Base-by-base conservation (phyloP, 2,113 vertebrate species). In the Psophia crepitans region DNA sequence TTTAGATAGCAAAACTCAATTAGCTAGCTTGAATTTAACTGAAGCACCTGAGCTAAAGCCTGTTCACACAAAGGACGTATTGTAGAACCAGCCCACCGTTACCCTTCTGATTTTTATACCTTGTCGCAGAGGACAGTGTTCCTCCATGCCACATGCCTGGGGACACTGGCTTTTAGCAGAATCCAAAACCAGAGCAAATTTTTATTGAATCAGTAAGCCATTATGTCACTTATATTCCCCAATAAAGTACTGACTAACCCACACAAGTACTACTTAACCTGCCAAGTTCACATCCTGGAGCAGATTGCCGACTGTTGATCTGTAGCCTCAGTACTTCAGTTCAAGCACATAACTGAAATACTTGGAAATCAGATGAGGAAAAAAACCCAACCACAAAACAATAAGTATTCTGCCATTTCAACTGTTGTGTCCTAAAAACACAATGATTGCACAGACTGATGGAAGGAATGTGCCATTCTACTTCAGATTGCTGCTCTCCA, bases 91-190 rank as follows among this genome's bases (percentile, higher is more conserved):
- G 75, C 15, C 30, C 33, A 60, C 28, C 39, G 26, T 39, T 18
- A 54, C 14, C 19, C 54, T 64, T 24, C 15, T 17, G 15, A 37
- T 54, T 58, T 73, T 88, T n/a, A 51, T 21, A 58, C 60, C 70
- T 51, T 3, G 0, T 44, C 54, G 75, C 65, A 51, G 51, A 91
- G 54, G 49, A 37, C 44, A 48, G 44, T 17, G 39, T 5, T 84
- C 46, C 54, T 37, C 33, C 3, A 1, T 4, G 32, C n/a, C 75
- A 66, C 0, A 0, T 13, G 44, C n/a, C 37, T 0, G 0, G 44
- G 51, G 33, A 74, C 26, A 27, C 5, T 12, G 46, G 22, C 12
- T 83, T 82, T 70, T 11, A 65, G 46, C 58, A 75, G 71, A 74
- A 83, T 43, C 43, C 51, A 46, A 66, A 88, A 24, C 24, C 33